Evolutionary conservation across 2,113 vertebrate species (phyloP), one percentile per base, ranked within the genome.

Genomic region (Dromaius novaehollandiae): DNA sequence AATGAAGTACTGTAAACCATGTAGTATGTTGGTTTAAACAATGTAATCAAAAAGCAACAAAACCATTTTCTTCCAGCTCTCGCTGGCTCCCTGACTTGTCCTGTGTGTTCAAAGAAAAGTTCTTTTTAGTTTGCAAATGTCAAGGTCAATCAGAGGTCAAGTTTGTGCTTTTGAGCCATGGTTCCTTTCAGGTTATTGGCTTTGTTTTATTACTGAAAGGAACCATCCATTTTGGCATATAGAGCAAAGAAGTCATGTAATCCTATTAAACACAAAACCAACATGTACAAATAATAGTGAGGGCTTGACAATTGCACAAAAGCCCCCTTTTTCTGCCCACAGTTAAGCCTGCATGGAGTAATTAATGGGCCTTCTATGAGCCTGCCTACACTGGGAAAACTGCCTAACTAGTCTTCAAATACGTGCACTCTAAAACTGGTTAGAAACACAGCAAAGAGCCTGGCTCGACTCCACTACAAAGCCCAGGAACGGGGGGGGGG

Each of bases 1-100:
- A 96, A 95, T 97, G 97, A 98, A 98, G 95, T 97, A 98, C 97
- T 97, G 97, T 98, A 98, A 98, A 98, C 97, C 95, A 96, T 97
- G 94, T 95, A 97, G 96, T 90, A 97, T 96, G 97, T 90, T 97
- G 97, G 94, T 98, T 98, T 98, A 98, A 98, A 98, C 98, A 98
- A 97, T 97, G 96, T 96, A 96, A 96, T 97, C 97, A 96, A 95
- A 98, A 97, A 97, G 97, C 97, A 97, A 98, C 94, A 95, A 97
- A 96, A 95, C 96, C 96, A 78, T 97, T 97, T 97, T 96, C 94
- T 93, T 94, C 93, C 80, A 60, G 79, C 91, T 88, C 89, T 94
- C 93, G 91, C 91, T 87, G 96, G 88, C 96, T 97, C 40, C 9
- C 88, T 93, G 84, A 97, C 95, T 98, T 96, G 76, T 96, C 97